Evolutionary conservation across 2,888 invertebrate species (phyloP).

Genomic region (Alloplasta piceator): DNA sequence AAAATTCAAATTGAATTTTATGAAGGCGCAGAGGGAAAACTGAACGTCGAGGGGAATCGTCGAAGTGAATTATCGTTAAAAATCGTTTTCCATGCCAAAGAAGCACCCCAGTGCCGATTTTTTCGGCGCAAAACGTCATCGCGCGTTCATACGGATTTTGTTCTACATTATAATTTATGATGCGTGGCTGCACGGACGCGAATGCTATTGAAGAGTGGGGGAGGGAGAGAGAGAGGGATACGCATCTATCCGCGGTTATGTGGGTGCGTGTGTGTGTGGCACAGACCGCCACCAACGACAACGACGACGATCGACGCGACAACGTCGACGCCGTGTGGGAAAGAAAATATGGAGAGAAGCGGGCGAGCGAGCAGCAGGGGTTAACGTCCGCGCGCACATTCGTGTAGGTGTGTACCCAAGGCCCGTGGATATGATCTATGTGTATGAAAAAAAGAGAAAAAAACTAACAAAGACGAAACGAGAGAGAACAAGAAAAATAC

Average conservation of each 20-base stretch:
- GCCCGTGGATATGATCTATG: conserved; percentile 4
- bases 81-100: no score
- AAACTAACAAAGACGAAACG: conserved; percentile 19
- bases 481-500: conserved; percentile 6
- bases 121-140: no score
- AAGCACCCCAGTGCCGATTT: no score
- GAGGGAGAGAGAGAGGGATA: conserved; percentile 26
- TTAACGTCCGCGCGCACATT: conserved; percentile 55
- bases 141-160: no score
- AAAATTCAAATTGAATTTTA: no score
- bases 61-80: no score
- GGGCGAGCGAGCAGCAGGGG: conserved; percentile 33
- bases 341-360: conserved; percentile 57
- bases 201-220: conserved; percentile 48
- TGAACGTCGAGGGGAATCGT: no score
- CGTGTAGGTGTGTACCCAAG: conserved; percentile 57
- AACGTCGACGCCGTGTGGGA: conserved; percentile 41
- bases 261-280: conserved; percentile 25
- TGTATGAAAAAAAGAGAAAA: neutral
- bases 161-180: no score
- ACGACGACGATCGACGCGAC: neutral
- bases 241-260: neutral
- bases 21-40: no score
- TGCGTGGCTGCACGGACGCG: no score
- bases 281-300: conserved; percentile 22